These are phyloP conservation scores for Diabrotica virgifera DNA, from an alignment of 1,140 invertebrate genomes.

Conservation along the genomic window DNA sequence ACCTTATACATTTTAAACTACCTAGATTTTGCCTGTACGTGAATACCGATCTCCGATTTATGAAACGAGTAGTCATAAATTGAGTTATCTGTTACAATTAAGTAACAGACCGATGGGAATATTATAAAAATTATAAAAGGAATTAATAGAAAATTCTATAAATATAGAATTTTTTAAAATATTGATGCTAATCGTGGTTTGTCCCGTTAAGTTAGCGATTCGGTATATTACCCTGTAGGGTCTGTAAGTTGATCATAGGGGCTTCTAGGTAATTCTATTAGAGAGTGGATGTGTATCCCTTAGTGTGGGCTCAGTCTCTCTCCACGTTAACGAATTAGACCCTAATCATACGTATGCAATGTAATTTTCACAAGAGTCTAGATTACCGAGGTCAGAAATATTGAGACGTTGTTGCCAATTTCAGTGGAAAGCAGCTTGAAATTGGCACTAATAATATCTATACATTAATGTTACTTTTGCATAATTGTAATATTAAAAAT, in stretches of 20 bases:
- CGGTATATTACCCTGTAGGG: slow-evolving; percentile 9
- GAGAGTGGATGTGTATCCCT: slow-evolving; percentile 23
- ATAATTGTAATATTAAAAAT: too few species aligned
- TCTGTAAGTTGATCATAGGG: slow-evolving; percentile 27
- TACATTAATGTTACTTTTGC: too few species aligned
- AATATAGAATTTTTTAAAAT: neutral
- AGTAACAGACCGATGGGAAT: too few species aligned
- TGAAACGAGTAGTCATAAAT: neutral
- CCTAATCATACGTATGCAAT: slow-evolving; percentile 27
- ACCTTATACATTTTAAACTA: neutral
- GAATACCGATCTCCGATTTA: neutral
- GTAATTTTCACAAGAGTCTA: slow-evolving; percentile 16
- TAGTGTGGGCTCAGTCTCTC: slow-evolving; percentile 20
- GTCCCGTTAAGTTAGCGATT: neutral
- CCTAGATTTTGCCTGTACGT: neutral
- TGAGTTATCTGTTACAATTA: too few species aligned
- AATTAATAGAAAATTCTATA: neutral
- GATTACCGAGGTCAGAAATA: neutral
- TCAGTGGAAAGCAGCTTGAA: too few species aligned
- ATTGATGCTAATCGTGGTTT: neutral
- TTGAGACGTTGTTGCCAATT: too few species aligned
- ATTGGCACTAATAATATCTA: too few species aligned
- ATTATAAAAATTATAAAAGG: too few species aligned
- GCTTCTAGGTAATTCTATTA: slow-evolving; percentile 25
- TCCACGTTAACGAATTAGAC: slow-evolving; percentile 24